Percentiles rank a stretch among this genome's conserved stretches.
Conservation (phyloP, 2,113 vertebrate species). For the Phylloscopus trochiloides region DNA sequence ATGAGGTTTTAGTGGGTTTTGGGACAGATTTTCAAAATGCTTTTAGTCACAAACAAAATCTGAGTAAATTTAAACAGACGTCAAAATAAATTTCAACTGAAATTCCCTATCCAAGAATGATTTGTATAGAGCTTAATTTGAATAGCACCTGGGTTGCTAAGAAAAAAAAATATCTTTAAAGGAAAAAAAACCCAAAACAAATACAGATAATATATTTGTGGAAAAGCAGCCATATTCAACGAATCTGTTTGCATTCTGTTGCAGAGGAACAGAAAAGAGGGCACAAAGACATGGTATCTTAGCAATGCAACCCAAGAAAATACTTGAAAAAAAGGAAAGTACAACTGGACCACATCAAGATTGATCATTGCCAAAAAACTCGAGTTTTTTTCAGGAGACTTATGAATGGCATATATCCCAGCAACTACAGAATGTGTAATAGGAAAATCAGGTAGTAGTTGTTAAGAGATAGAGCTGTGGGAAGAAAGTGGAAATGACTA, state of each 20-base stretch:
- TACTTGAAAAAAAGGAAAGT: neutral
- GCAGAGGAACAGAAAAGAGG: neutral
- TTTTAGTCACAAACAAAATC: neutral
- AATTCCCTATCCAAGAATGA: neutral
- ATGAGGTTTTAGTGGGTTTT: neutral
- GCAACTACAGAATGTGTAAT: neutral
- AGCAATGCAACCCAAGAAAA: conserved; percentile 6
- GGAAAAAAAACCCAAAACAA: neutral
- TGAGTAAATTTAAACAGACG: conserved; percentile 17
- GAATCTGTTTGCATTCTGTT: neutral
- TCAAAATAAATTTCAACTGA: conserved; percentile 39
- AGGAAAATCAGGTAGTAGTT: neutral
- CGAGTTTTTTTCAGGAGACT: neutral
- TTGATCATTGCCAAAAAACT: neutral
- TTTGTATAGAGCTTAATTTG: neutral
- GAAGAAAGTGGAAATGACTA: neutral
- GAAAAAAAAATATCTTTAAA: neutral
- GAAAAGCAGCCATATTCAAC: neutral
- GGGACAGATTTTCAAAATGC: neutral
- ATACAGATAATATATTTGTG: neutral
- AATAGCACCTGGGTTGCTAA: neutral
- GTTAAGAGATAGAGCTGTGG: neutral
- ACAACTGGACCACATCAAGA: neutral
- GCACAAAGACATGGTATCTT: neutral
- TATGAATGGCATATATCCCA: neutral